phyloP scores from a whole-genome alignment of 2,888 invertebrate species.

The Argyra leucocephala region DNA sequence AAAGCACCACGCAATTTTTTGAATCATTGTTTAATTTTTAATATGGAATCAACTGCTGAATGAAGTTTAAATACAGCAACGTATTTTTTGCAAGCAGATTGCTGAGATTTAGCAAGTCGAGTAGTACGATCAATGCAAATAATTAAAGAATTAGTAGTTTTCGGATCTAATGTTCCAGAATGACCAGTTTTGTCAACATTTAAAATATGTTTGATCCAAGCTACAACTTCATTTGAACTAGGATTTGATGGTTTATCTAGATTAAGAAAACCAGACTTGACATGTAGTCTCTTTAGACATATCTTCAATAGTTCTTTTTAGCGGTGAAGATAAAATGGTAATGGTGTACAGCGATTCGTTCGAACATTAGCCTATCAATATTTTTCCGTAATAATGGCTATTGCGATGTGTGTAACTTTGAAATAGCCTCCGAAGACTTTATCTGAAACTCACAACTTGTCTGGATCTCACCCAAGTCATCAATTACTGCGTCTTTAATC shows the following conservation, averaged over 20 bases:
- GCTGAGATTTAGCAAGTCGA: constrained; percentile 93
- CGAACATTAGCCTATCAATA: constrained; percentile 86
- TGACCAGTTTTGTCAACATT: constrained; percentile 98
- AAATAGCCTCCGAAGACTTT: constrained; percentile 60
- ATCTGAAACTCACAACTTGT: constrained; percentile 62
- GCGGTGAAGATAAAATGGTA: constrained; percentile 86
- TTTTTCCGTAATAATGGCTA: constrained; percentile 95
- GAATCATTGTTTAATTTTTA: constrained; percentile 55
- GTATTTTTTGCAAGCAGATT: constrained; percentile 98
- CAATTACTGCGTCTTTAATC: constrained; percentile 51
- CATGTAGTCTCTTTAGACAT: too few species aligned
- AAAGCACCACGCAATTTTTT: constrained; percentile 89
- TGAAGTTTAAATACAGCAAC: constrained; percentile 93
- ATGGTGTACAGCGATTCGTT: constrained; percentile 92
- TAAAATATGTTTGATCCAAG: constrained; percentile 96
- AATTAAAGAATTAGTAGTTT: constrained; percentile 81
- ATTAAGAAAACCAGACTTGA: constrained; percentile 89
- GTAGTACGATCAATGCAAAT: constrained; percentile 97
- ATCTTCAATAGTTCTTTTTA: constrained; percentile 78
- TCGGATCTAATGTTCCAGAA: constrained; percentile 97
- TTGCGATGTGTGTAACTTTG: constrained; percentile 75
- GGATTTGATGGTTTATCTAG: constrained; percentile 98
- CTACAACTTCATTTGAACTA: constrained; percentile 97
- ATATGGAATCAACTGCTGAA: constrained; percentile 69
- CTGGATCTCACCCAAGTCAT: constrained; percentile 60